Conservation (phyloP, 2,888 invertebrate genomes). For the Drosophila seclusa region DNA sequence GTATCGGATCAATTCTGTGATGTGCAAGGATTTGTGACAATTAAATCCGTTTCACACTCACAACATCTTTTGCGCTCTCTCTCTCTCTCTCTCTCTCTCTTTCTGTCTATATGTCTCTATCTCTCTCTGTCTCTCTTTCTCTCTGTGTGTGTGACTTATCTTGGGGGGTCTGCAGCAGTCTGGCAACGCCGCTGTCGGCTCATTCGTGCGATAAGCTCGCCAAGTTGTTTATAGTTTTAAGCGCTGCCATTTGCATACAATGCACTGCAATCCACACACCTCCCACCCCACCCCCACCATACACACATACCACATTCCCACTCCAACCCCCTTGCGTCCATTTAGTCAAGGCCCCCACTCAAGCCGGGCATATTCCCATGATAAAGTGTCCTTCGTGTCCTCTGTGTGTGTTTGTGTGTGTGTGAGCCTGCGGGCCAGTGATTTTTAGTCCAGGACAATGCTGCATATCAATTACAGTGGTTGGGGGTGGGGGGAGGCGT, state of each 20-base stretch:
- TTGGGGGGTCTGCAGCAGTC: constrained; percentile 17
- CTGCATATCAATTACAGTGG: constrained; percentile 46
- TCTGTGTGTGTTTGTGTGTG: constrained; percentile 2
- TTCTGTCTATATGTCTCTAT: background rate
- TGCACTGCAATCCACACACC: background rate
- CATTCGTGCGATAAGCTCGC: constrained; percentile 32
- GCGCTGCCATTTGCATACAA: constrained; percentile 56
- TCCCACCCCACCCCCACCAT: background rate
- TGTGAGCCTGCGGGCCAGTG: constrained; percentile 56
- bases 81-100: background rate
- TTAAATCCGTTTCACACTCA: constrained; percentile 15
- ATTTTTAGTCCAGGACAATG: constrained; percentile 44
- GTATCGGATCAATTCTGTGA: background rate
- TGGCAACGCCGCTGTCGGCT: constrained; percentile 27
- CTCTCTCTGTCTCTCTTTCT: background rate
- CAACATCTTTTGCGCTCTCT: constrained; percentile 19
- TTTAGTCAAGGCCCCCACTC: constrained; percentile 23
- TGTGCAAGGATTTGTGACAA: background rate
- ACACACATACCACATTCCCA: background rate
- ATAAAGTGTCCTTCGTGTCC: constrained; percentile 61
- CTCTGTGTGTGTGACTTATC: background rate
- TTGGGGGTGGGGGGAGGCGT: background rate
- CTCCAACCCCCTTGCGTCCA: background rate
- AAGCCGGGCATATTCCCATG: constrained; percentile 69
- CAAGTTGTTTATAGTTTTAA: constrained; percentile 63